phyloP scores from a whole-genome alignment of 1,140 invertebrate genomes.

The Neelides sp. region DNA sequence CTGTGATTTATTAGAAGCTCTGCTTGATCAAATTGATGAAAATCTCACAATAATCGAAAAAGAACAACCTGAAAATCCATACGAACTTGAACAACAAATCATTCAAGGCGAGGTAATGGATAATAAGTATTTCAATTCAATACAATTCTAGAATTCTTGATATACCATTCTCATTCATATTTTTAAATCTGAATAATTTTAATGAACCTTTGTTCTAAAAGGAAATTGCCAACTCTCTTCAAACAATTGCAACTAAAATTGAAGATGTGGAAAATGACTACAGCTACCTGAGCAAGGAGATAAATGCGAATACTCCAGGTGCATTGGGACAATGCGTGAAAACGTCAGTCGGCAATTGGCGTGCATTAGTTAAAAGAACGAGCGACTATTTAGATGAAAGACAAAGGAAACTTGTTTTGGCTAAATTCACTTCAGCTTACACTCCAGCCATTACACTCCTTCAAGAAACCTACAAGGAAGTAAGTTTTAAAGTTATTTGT shows the following conservation, averaged over 20 bases:
- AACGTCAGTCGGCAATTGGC: conserved; percentile 14
- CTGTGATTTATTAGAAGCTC: conserved; percentile 19
- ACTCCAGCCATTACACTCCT: background rate
- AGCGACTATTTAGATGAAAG: too few relatives aligned
- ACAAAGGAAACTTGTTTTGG: too few relatives aligned
- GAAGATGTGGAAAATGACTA: conserved; percentile 24
- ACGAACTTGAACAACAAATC: background rate
- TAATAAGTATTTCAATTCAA: background rate
- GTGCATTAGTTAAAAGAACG: background rate
- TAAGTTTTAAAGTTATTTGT: too few relatives aligned
- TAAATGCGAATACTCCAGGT: conserved; percentile 10
- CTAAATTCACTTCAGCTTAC: too few relatives aligned
- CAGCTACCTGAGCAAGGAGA: conserved; percentile 13
- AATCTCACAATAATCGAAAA: conserved; percentile 9
- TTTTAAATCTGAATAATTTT: too few relatives aligned
- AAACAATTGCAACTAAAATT: conserved; percentile 19
- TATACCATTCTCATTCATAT: too few relatives aligned
- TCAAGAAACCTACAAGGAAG: too few relatives aligned
- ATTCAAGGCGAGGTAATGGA: background rate
- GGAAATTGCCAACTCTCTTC: conserved; percentile 8
- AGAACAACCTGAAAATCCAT: background rate
- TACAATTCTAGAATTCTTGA: too few relatives aligned
- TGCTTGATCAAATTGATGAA: conserved; percentile 20
- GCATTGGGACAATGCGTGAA: conserved; percentile 18
- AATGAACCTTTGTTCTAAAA: too few relatives aligned